Conservation (phyloP, 2,888 invertebrate species). For the Lagria hirta region DNA sequence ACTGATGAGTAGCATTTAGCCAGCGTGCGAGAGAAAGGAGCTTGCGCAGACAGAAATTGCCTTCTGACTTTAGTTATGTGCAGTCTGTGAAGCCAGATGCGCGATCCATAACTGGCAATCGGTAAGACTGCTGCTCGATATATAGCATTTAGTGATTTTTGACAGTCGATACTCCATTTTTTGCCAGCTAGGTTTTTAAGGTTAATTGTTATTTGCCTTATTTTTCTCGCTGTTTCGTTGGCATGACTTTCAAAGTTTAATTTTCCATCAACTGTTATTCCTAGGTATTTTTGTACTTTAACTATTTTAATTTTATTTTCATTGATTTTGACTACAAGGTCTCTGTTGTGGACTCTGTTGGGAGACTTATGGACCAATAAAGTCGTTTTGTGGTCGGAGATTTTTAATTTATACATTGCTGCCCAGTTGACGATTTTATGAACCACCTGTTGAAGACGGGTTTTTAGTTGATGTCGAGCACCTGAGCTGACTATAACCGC, state of each 20-base stretch:
- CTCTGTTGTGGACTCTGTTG: slow-evolving; percentile 1
- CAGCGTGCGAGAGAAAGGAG: not conserved
- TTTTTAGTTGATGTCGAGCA: not conserved
- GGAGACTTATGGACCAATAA: slow-evolving; percentile 3
- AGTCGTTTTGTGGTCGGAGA: slow-evolving; percentile 6
- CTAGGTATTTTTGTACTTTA: slow-evolving; percentile 3
- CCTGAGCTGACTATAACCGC: slow-evolving; percentile 1
- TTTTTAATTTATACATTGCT: slow-evolving; percentile 3
- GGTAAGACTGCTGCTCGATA: slow-evolving; percentile 4
- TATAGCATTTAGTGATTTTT: slow-evolving; percentile 4
- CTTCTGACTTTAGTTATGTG: not conserved
- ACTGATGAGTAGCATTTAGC: not conserved
- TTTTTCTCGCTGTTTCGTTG: slow-evolving; percentile 2
- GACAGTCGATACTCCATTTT: not conserved
- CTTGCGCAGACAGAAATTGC: slow-evolving; percentile 1
- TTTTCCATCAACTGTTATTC: slow-evolving; percentile 1
- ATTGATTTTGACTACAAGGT: not conserved
- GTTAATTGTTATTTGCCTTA: not conserved
- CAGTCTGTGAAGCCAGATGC: slow-evolving; percentile 8
- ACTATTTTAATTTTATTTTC: slow-evolving; percentile 2
- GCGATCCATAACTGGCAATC: slow-evolving; percentile 1
- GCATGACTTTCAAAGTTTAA: slow-evolving; percentile 4
- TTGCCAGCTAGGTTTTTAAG: not conserved
- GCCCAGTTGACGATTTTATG: slow-evolving; percentile 1
- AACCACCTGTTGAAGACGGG: not conserved